These are phyloP conservation scores for Echinarachnius parma DNA, from an alignment of 53 echinoderm and acorn worm genomes.

Conservation along the genomic window DNA sequence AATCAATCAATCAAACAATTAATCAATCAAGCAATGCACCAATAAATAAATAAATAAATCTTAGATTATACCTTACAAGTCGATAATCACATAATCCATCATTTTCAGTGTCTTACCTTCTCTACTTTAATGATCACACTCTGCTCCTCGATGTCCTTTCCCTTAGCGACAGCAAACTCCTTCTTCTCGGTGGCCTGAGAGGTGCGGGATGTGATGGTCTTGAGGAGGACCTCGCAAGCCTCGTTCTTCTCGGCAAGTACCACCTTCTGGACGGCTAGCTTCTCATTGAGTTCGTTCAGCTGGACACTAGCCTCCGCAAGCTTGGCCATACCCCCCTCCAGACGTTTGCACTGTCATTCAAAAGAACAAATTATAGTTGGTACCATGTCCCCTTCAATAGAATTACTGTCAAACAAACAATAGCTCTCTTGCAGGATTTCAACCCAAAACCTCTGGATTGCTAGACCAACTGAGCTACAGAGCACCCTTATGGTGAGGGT, in stretches of 20 bases:
- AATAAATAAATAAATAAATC: too few relatives aligned
- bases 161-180: conserved; percentile 78
- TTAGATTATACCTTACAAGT: too few relatives aligned
- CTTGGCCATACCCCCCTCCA: conserved; percentile 98
- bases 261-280: conserved; percentile 96
- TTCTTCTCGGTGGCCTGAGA: conserved; percentile 89
- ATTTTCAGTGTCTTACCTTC: conserved; percentile 83
- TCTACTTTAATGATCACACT: conserved; percentile 81
- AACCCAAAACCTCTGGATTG: too few relatives aligned
- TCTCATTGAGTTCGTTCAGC: conserved; percentile 97
- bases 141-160: conserved; percentile 94
- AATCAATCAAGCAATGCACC: too few relatives aligned
- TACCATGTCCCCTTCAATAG: too few relatives aligned
- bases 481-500: too few relatives aligned
- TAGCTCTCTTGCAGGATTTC: too few relatives aligned
- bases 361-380: too few relatives aligned
- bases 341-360: conserved; percentile 89
- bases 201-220: conserved; percentile 82
- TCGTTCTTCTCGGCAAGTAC: conserved; percentile 89
- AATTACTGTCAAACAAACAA: too few relatives aligned
- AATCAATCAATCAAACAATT: too few relatives aligned
- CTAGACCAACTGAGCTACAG: too few relatives aligned
- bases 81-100: too few relatives aligned
- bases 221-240: conserved; percentile 87
- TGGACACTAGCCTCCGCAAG: conserved; percentile 96